Base-by-base conservation (phyloP, 1,140 invertebrate genomes). In the Drosophila micromelanica region DNA sequence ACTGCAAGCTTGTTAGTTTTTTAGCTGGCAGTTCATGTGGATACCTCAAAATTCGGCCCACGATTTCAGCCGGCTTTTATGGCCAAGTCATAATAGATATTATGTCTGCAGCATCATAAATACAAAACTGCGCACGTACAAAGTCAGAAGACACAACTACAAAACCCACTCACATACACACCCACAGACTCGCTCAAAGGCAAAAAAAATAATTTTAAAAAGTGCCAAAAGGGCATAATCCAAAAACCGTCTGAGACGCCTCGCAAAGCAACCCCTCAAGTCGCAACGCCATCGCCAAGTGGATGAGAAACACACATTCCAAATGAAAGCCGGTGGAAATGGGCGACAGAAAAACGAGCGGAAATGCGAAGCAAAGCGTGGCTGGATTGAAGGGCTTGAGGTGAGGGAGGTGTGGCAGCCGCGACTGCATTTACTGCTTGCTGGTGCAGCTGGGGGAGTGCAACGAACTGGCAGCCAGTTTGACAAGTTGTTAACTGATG, bases 161-260 rank as follows among this genome's bases (percentile, higher is more conserved):
- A 62, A 55, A 35, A 35, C 32, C 32, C 7, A 54, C 12, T 23
- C 15, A 46, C 13, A 54, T 15, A 43, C 27, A 15, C 55, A 35
- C 27, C n/a, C 20, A 62, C 42, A 61, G 32, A 78, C 65, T 51
- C 64, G 75, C 73, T 68, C 51, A 60, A 35, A 73, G 78, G 75
- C 80, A 65, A 61, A 65, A 64, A 70, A 87, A 86, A 86, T 86
- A 82, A 86, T 87, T 86, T 87, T 70, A 69, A 86, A 86, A 87
- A 86, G 82, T 86, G 82, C 82, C 82, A 86, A 86, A 86, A 86
- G 82, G 82, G 82, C 82, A 87, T 78, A 87, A 81, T 82, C 80
- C 65, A 70, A 56, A 57, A 67, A 78, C 43, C 5, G 81, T 87
- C 81, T 86, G 81, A 81, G 81, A 64, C 72, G 63, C 48, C 60